A percentile compares a stretch with the other conserved stretches of the same genome.
Conservation (phyloP, 2,797 vertebrate genomes). For the Ambastaia sidthimunki region DNA sequence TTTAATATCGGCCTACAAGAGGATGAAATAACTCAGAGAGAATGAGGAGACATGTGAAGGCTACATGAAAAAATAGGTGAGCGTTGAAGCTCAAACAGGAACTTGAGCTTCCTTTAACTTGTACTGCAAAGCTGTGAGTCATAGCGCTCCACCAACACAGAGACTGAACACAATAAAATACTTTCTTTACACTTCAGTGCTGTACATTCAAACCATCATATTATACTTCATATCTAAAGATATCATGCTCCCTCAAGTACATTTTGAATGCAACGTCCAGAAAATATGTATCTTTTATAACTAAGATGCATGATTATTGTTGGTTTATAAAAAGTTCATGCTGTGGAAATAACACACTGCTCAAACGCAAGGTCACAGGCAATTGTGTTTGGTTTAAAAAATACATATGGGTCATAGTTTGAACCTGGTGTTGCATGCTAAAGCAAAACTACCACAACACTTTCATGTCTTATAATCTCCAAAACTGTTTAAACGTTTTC, state of each 20-base stretch:
- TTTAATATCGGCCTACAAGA: conserved; percentile 53
- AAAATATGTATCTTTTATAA: background rate
- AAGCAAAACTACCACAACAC: background rate
- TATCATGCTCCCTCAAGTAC: background rate
- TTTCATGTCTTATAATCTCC: too few relatives aligned
- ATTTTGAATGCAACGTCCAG: background rate
- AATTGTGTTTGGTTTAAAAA: background rate
- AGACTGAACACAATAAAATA: conserved; percentile 5
- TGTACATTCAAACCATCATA: conserved; percentile 9
- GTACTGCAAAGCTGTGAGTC: conserved; percentile 60
- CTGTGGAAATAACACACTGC: too few relatives aligned
- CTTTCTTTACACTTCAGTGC: conserved; percentile 12
- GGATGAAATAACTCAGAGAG: conserved; percentile 51
- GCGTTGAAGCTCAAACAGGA: conserved; percentile 61
- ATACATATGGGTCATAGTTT: background rate
- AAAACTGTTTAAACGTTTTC: too few relatives aligned
- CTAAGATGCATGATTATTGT: background rate
- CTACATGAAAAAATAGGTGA: conserved; percentile 56
- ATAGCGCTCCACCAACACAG: conserved; percentile 46
- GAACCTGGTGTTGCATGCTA: background rate
- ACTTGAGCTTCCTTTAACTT: conserved; percentile 59
- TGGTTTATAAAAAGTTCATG: background rate
- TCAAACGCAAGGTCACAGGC: background rate
- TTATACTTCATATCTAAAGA: background rate
- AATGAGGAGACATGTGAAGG: conserved; percentile 47